Conservation (phyloP, 2,888 invertebrate species). For the Mimumesa dahlbomi region DNA sequence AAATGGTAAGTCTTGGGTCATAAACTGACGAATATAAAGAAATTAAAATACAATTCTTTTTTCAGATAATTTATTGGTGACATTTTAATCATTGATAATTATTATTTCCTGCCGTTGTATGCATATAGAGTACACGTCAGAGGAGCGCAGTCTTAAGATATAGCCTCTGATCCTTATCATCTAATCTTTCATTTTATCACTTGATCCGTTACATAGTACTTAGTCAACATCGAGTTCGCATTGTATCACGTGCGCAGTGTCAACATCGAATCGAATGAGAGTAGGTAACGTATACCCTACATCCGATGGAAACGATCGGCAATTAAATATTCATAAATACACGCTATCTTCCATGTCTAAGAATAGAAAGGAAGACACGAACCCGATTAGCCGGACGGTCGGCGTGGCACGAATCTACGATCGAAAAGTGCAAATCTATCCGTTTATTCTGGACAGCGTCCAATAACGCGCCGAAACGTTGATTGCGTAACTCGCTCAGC, state of each 20-base stretch:
- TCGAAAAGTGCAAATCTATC: background rate
- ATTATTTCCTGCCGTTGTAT: too few species aligned
- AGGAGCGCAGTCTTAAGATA: too few species aligned
- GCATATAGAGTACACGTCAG: too few species aligned
- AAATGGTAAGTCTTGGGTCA: background rate
- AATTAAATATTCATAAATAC: background rate
- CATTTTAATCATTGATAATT: too few species aligned
- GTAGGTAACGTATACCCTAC: background rate
- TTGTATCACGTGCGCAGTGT: background rate
- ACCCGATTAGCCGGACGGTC: too few species aligned
- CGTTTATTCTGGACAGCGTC: background rate
- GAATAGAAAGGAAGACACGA: too few species aligned
- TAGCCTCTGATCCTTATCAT: background rate
- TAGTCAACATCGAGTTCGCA: background rate
- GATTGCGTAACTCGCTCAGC: slow-evolving; percentile 4
- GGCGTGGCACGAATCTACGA: background rate
- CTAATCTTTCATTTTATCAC: background rate
- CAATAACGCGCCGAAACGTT: background rate
- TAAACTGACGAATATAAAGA: background rate
- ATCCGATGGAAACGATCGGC: background rate
- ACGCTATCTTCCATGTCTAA: too few species aligned
- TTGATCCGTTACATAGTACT: background rate
- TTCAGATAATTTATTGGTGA: too few species aligned
- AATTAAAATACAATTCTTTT: too few species aligned
- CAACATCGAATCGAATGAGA: background rate